Evolutionary conservation across 2,797 vertebrate genomes (phyloP).

Genomic region (Moxostoma hubbsi): DNA sequence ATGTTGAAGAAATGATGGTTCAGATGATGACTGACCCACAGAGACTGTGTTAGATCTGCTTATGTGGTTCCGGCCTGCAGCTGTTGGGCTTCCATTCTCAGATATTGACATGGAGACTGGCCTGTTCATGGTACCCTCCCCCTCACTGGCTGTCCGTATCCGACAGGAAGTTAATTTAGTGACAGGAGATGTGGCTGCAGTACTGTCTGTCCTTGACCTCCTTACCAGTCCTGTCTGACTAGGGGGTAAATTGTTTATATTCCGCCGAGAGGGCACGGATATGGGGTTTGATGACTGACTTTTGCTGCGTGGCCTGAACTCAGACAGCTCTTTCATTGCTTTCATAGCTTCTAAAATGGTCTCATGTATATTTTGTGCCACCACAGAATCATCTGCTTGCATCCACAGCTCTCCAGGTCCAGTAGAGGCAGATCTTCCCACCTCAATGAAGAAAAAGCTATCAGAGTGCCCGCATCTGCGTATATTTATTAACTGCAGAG

Average conservation of each 20-base stretch:
- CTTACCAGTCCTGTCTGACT: constrained; percentile 90
- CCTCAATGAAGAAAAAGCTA: constrained; percentile 98
- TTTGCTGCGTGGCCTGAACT: constrained; percentile 96
- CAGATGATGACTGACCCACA: constrained; percentile 70
- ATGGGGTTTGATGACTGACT: constrained; percentile 96
- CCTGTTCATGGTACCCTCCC: constrained; percentile 86
- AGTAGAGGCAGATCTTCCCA: constrained; percentile 92
- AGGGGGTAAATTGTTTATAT: constrained; percentile 88
- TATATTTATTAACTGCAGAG: constrained; percentile 96
- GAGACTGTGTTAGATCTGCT: constrained; percentile 88
- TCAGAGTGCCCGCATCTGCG: constrained; percentile 97
- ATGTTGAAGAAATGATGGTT: constrained; percentile 82
- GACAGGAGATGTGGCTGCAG: constrained; percentile 80
- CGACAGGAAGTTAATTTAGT: constrained; percentile 84
- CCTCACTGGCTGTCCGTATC: constrained; percentile 92
- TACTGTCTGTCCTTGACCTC: constrained; percentile 90
- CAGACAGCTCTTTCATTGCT: constrained; percentile 95
- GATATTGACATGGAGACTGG: constrained; percentile 84
- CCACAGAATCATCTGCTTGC: constrained; percentile 97
- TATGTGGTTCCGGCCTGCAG: constrained; percentile 81
- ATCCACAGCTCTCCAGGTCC: constrained; percentile 98
- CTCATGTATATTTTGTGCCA: constrained; percentile 97
- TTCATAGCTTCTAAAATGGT: constrained; percentile 98
- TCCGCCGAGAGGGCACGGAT: constrained; percentile 89
- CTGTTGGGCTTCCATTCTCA: constrained; percentile 82